Percentiles rank a stretch among this genome's conserved stretches.
Conservation (phyloP, 2,113 vertebrate species). For the Axis porcinus region DNA sequence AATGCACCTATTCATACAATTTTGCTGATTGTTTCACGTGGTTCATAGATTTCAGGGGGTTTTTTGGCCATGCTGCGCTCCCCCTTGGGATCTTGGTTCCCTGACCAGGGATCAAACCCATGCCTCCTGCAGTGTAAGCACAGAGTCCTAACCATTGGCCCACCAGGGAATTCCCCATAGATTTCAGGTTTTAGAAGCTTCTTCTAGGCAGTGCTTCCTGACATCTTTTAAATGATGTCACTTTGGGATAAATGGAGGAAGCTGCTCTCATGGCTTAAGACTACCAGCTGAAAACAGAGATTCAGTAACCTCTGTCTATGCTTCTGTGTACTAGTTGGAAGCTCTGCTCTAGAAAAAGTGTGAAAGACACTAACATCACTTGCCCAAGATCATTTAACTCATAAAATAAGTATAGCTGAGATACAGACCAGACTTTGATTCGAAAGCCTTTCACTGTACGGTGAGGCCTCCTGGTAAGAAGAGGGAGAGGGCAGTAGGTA, state of each 20-base stretch:
- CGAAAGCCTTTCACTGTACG: background rate
- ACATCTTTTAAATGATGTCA: background rate
- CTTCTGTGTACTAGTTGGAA: background rate
- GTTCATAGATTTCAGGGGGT: background rate
- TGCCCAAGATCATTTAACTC: background rate
- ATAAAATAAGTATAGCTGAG: background rate
- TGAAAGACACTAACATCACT: background rate
- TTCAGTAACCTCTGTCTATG: background rate
- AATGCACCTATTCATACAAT: background rate
- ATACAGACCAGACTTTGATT: background rate
- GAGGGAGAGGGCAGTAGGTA: background rate
- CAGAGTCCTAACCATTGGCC: background rate
- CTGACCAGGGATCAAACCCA: background rate
- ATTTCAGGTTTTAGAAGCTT: slow-evolving; percentile 8
- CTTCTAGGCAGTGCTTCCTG: background rate
- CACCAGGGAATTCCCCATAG: background rate
- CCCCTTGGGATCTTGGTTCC: background rate
- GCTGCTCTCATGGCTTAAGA: background rate
- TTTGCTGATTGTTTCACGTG: background rate
- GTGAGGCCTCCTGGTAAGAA: background rate
- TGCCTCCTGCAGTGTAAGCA: background rate
- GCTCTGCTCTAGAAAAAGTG: background rate
- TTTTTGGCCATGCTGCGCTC: background rate
- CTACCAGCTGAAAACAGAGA: background rate
- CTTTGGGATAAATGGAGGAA: background rate